Percentiles rank a stretch among this genome's conserved stretches.
These are phyloP conservation scores for Eucidaris tribuloides DNA, from an alignment of 35 echinoderm and acorn worm species.

Conservation along the genomic window DNA sequence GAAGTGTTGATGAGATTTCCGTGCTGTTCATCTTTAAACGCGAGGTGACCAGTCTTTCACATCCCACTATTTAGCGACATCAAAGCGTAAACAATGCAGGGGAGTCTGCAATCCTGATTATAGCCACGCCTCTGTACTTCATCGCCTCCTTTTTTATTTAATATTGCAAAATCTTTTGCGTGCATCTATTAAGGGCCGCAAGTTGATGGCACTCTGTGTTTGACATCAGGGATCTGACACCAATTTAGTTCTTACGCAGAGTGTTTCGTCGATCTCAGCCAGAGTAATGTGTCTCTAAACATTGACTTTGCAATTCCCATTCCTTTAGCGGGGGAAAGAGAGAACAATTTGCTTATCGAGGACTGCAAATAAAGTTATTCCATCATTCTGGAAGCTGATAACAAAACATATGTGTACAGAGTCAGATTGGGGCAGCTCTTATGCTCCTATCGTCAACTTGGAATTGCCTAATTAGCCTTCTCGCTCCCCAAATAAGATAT, in stretches of 20 bases:
- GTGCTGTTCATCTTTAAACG: neutral
- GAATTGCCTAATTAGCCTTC: too few relatives aligned
- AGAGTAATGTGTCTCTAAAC: slow-evolving; percentile 18
- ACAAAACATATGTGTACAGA: too few relatives aligned
- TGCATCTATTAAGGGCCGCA: slow-evolving; percentile 23
- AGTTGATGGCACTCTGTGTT: slow-evolving; percentile 26
- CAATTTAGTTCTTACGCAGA: slow-evolving; percentile 4
- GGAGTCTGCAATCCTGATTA: neutral
- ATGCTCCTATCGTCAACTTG: too few relatives aligned
- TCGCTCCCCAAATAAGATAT: too few relatives aligned
- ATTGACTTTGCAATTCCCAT: neutral
- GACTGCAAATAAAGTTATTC: too few relatives aligned
- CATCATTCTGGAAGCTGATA: too few relatives aligned
- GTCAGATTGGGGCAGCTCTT: too few relatives aligned
- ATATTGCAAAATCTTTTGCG: slow-evolving; percentile 3
- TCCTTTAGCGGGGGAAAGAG: neutral
- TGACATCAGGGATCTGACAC: slow-evolving; percentile 31
- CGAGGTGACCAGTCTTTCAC: too few relatives aligned
- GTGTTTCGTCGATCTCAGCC: slow-evolving; percentile 5
- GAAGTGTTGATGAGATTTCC: slow-evolving; percentile 27
- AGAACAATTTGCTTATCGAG: slow-evolving; percentile 28
- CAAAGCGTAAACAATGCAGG: neutral
- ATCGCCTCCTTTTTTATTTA: neutral
- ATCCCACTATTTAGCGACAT: slow-evolving; percentile 20
- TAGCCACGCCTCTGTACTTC: neutral